phyloP scores from a whole-genome alignment of 2,888 invertebrate genomes.

The Phyllotreta striolata region DNA sequence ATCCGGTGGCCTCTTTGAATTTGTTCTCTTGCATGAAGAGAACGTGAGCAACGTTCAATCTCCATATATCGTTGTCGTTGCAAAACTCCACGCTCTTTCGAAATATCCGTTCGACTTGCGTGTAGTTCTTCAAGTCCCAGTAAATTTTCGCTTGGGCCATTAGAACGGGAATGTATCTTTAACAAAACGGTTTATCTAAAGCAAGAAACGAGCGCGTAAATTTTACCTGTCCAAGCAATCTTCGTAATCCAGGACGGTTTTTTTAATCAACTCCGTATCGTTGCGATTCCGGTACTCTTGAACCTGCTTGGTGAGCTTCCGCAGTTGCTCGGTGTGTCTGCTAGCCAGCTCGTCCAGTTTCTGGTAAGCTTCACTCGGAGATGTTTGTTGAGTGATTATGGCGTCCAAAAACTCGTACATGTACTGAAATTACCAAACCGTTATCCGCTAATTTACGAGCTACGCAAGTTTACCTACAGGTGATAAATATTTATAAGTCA shows the following conservation, averaged over 20 bases:
- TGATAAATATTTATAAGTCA: conserved; percentile 93
- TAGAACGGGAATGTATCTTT: conserved; percentile 91
- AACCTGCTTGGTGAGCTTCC: conserved; percentile 92
- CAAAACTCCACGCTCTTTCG: conserved; percentile 98
- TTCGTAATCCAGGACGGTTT: conserved; percentile 73
- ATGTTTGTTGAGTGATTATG: conserved; percentile 95
- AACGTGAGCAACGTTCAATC: conserved; percentile 97
- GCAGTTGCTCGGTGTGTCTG: conserved; percentile 86
- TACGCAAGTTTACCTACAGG: conserved; percentile 67
- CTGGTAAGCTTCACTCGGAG: conserved; percentile 93
- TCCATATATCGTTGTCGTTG: conserved; percentile 96
- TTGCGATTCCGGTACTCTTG: conserved; percentile 86
- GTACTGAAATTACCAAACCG: conserved; percentile 66
- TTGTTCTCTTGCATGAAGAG: conserved; percentile 99
- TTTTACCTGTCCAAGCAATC: conserved; percentile 51
- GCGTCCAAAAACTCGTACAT: conserved; percentile 96
- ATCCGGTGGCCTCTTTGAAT: conserved; percentile 96
- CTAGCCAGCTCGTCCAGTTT: conserved; percentile 95
- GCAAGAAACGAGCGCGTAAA: background rate
- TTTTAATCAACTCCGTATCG: conserved; percentile 88
- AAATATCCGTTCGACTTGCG: conserved; percentile 96
- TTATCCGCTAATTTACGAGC: background rate
- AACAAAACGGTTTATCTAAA: background rate
- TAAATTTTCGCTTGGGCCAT: conserved; percentile 99
- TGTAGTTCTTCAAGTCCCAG: conserved; percentile 96